These are phyloP conservation scores for Spatula clypeata DNA, from an alignment of 2,797 vertebrate species.

Conservation along the genomic window DNA sequence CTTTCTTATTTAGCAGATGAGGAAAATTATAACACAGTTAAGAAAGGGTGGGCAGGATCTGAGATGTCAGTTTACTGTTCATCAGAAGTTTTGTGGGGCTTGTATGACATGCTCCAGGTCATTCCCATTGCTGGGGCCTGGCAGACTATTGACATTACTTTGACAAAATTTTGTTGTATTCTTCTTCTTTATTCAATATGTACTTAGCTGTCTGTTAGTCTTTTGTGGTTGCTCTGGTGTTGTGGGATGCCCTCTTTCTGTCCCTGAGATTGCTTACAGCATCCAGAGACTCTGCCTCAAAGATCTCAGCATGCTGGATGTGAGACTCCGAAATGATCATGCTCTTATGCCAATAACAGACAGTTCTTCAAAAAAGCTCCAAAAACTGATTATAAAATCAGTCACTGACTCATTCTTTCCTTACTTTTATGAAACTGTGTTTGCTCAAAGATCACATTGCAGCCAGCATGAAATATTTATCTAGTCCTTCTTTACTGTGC, in stretches of 20 bases:
- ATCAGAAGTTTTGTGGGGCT: not conserved
- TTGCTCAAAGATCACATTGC: not conserved
- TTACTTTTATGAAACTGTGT: not conserved
- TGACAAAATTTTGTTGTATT: not conserved
- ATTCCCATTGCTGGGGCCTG: not conserved
- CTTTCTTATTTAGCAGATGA: not conserved
- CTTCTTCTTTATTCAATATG: not conserved
- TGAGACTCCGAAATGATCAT: not conserved
- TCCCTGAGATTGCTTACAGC: not conserved
- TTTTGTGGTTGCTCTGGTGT: not conserved
- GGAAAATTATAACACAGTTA: not conserved
- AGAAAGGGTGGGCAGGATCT: not conserved
- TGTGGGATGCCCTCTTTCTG: not conserved
- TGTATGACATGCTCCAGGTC: fast-evolving
- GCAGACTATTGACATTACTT: not conserved
- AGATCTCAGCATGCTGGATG: not conserved
- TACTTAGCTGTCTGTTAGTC: not conserved
- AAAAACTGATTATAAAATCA: not conserved
- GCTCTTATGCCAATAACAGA: not conserved
- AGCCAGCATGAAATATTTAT: conserved; percentile 50
- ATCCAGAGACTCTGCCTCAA: not conserved
- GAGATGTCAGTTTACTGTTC: not conserved
- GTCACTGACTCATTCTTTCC: conserved; percentile 18
- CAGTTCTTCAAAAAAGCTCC: not conserved
- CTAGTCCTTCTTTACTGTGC: not conserved